Base-by-base conservation (phyloP, 2,797 vertebrate species). In the Dendrocincla fuliginosa region DNA sequence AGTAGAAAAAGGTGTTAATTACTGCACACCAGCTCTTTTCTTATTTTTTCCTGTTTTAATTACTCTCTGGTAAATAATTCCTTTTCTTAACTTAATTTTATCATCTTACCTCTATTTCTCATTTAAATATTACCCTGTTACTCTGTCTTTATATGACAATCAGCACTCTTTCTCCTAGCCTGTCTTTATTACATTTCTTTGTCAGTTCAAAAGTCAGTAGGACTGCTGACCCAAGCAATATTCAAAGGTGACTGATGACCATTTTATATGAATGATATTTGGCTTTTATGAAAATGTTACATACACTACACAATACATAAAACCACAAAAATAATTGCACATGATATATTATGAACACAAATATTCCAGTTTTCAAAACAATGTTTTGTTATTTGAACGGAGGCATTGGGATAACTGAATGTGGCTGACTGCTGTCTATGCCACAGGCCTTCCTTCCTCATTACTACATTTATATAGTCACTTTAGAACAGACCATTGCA, bases 391-490 rank as follows among this genome's bases (percentile, higher is more conserved):
- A 78, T 25, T 14, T 67, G 35, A 91, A 69, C 0, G 0, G 9
- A 56, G 60, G n/a, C 41, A 65, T 4, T 10, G 2, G 19, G 16
- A 32, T 64, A 69, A 64, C 28, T 65, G 37, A 67, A 44, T 46
- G 39, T 0, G 0, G 32, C 9, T 64, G 16, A 77, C 22, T 13
- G 30, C 6, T 68, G n/a, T 9, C 70, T 71, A 16, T 35, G 41
- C 32, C 41, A 71, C 60, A 64, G 25, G 35, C 28, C 49, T 70
- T 52, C 59, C 49, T 63, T 76, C 39, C 42, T 63, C 35, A 57
- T 55, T 39, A 25, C 18, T 53, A 4, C 9, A 53, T 71, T 78
- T 63, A 57, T 1, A 41, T 1, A 49, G 57, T 46, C 49, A 47
- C 64, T 84, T 53, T 55, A 65, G 59, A 92, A 77, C 20, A 69